Percentiles rank a stretch among this genome's conserved stretches.
phyloP scores from a whole-genome alignment of 23 tunicate species.

The Trididemnum miniatum region DNA sequence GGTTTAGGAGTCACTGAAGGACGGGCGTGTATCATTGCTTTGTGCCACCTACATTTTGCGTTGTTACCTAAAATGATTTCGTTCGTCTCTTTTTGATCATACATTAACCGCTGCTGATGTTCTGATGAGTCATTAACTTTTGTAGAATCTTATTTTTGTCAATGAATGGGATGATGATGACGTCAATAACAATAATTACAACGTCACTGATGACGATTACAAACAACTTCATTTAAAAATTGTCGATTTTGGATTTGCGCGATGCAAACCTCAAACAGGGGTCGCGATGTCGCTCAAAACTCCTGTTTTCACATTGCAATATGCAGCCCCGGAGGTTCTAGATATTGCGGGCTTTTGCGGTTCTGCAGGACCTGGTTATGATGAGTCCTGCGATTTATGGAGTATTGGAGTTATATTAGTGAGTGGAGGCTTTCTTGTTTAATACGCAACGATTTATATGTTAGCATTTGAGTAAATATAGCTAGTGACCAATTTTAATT shows the following conservation, averaged over 20 bases:
- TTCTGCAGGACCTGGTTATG: slow-evolving; percentile 56
- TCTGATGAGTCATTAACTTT: background rate
- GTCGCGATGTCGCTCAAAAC: slow-evolving; percentile 61
- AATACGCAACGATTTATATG: too few species aligned
- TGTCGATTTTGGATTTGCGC: slow-evolving; percentile 91
- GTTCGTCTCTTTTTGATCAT: too few species aligned
- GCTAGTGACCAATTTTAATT: too few species aligned
- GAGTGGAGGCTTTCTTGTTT: too few species aligned
- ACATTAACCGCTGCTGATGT: too few species aligned
- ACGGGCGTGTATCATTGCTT: too few species aligned
- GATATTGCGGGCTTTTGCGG: slow-evolving; percentile 46
- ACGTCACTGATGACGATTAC: background rate
- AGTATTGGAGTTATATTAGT: slow-evolving; percentile 94
- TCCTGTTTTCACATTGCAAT: slow-evolving; percentile 91
- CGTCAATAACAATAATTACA: slow-evolving; percentile 19
- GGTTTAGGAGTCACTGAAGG: too few species aligned
- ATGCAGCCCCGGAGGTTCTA: slow-evolving; percentile 93
- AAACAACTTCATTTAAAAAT: slow-evolving; percentile 64
- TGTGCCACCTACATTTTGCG: too few species aligned
- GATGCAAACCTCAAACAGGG: slow-evolving; percentile 45
- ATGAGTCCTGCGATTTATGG: slow-evolving; percentile 94
- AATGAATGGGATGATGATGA: slow-evolving; percentile 28
- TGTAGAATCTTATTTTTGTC: slow-evolving; percentile 67
- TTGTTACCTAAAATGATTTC: too few species aligned
- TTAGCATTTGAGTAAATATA: too few species aligned